Conservation (phyloP, 1,140 invertebrate genomes). For the Papilio aristodemus region DNA sequence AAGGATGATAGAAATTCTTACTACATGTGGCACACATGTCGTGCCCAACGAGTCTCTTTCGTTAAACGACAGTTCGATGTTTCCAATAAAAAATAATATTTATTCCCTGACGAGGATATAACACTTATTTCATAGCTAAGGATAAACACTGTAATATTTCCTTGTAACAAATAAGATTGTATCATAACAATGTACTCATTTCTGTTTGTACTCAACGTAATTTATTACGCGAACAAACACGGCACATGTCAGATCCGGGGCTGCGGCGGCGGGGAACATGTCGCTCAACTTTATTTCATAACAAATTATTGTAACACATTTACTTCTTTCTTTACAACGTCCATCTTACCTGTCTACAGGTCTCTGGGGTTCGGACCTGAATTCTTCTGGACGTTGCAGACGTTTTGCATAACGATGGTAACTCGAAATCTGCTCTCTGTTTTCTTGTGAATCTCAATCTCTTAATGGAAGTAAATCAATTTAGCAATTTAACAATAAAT, state of each 20-base stretch:
- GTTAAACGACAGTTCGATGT: no score
- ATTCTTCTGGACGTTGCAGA: no score
- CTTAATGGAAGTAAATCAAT: no score
- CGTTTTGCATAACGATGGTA: no score
- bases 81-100: no score
- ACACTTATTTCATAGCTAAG: background rate
- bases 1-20: no score
- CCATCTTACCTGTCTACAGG: background rate
- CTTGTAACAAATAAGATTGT: background rate
- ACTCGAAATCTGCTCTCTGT: no score
- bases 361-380: no score
- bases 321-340: background rate
- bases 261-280: background rate
- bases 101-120: background rate
- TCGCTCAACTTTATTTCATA: background rate
- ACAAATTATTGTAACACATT: background rate
- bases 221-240: background rate
- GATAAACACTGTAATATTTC: background rate
- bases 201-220: slow-evolving; percentile 1
- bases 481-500: no score
- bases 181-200: slow-evolving; percentile 13
- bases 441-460: no score
- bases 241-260: background rate
- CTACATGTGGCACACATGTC: no score
- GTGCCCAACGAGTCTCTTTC: no score